Conservation (phyloP, 2,797 vertebrate genomes). For the Threskiornis aethiopicus region DNA sequence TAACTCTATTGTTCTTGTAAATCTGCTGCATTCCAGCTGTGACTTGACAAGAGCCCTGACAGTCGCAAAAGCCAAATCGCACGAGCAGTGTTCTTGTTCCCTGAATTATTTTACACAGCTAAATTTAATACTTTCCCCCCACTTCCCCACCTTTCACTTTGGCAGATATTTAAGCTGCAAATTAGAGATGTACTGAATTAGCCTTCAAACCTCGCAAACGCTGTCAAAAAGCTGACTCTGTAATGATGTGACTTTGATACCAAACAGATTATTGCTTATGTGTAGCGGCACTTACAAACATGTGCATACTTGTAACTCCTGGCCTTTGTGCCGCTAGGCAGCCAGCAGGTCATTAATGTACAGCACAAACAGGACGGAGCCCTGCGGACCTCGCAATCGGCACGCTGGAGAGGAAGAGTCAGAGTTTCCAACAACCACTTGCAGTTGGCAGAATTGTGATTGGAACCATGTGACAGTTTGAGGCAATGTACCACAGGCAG, state of each 20-base stretch:
- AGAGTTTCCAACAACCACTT: conserved; percentile 77
- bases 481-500: conserved; percentile 73
- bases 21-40: conserved; percentile 15
- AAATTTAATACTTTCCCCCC: conserved; percentile 17
- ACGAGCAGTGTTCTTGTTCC: conserved; percentile 9
- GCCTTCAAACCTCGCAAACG: conserved; percentile 38
- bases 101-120: conserved; percentile 25
- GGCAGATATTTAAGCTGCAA: conserved; percentile 44
- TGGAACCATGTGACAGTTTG: conserved; percentile 79
- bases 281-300: conserved; percentile 20
- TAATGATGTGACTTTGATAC: conserved; percentile 63
- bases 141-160: conserved; percentile 1
- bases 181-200: conserved; percentile 53
- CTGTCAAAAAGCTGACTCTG: conserved; percentile 22
- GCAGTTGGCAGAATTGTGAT: conserved; percentile 75
- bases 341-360: conserved; percentile 58
- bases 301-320: background rate
- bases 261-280: conserved; percentile 39
- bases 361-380: background rate
- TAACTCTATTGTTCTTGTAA: conserved; percentile 48
- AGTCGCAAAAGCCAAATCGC: conserved; percentile 9
- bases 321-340: conserved; percentile 20
- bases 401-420: conserved; percentile 54
- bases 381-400: background rate
- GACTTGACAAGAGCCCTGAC: conserved; percentile 29